Base-by-base conservation (phyloP, 2,888 invertebrate genomes). In the Pheosia tremula region DNA sequence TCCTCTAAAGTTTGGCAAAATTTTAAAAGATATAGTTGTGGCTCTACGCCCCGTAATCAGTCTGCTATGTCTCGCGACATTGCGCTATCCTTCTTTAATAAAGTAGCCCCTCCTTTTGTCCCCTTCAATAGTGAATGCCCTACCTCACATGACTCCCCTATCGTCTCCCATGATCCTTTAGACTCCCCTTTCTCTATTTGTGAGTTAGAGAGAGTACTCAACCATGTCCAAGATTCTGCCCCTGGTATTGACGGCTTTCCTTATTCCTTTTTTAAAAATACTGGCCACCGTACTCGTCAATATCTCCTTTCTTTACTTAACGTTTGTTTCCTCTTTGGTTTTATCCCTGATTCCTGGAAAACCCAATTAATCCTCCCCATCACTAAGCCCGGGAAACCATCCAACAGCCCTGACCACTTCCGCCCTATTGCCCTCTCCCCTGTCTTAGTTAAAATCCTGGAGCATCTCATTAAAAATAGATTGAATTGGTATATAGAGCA, bases 401-500 rank as follows among this genome's bases (percentile, higher is more conserved):
- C 72, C 10, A 59, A 56, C 3, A 58, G 66, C 39, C 59, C 67
- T 10, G 43, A 47, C 10, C 61, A 59, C 0, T 71, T 66, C 13
- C 57, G 77, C 8, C 77, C 74, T 0, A 77, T 72, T 9, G 73
- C 77, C 6, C 52, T 77, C 0, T 73, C 74, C 0, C 72, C 67
- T 0, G 58, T 63, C 3, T 8, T 11, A 3, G 7, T 43, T 1
- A 77, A 76, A 65, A 62, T 78, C 7, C 10, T 60, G 7, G 75
- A 78, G 58, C 74, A 72, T 56, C 13, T 78, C 0, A 62, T 76
- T 0, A 75, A 77, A 63, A 67, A 68, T 24, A 50, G 74, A 7
- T 54, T 76, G 0, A 71, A 79, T 57, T 76, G 75, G 76, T 64
- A 64, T 6, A 6, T 72, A 0, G 77, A 77, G 63, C 69, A 54